Conservation (phyloP, 2,888 invertebrate species). For the Rotaria magnacalcarata region DNA sequence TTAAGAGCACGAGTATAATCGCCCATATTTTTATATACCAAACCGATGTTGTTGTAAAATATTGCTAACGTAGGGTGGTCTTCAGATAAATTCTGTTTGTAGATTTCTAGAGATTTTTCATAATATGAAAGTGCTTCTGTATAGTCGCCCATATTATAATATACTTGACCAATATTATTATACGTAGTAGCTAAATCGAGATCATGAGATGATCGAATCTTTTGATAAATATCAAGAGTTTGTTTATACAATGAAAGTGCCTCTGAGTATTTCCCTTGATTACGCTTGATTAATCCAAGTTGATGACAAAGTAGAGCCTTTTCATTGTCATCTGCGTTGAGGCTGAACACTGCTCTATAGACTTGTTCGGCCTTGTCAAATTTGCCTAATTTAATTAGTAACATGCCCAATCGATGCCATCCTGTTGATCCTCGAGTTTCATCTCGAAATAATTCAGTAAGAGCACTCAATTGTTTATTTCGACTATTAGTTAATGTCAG, state of each 20-base stretch:
- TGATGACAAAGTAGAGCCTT: constrained; percentile 26
- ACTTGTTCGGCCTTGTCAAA: constrained; percentile 3
- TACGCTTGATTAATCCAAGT: constrained; percentile 5
- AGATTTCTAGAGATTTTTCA: constrained; percentile 9
- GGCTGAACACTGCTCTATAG: background rate
- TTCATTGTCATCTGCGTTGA: background rate
- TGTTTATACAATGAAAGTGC: background rate
- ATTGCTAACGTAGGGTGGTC: background rate
- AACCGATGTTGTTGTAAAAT: background rate
- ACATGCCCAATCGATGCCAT: constrained; percentile 18
- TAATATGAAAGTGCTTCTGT: background rate
- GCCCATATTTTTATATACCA: background rate
- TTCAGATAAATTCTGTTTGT: background rate
- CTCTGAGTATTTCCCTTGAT: background rate
- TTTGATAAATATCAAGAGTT: constrained; percentile 1
- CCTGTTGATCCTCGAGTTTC: background rate
- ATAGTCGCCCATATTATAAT: background rate
- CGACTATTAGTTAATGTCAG: background rate
- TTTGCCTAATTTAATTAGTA: constrained; percentile 14
- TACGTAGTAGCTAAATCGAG: background rate
- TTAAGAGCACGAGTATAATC: background rate
- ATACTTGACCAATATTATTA: background rate
- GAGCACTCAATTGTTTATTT: background rate
- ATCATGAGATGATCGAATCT: background rate
- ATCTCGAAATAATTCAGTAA: background rate